phyloP scores from a whole-genome alignment of 2,888 invertebrate species.

The Ceriagrion tenellum region DNA sequence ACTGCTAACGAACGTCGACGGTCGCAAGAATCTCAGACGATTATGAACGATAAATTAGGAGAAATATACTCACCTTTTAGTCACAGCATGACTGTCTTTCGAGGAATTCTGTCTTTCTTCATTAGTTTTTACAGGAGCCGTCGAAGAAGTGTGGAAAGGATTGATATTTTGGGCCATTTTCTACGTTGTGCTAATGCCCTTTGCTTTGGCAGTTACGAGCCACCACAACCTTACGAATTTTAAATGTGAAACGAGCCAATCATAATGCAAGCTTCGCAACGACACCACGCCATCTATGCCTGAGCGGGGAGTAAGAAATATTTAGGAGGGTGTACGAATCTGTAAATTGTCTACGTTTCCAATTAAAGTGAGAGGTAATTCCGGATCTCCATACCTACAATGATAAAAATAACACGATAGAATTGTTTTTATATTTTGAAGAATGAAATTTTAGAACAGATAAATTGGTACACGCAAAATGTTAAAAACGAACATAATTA shows the following conservation, averaged over 20 bases:
- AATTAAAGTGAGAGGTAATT: too few species aligned
- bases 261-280: constrained; percentile 37
- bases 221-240: constrained; percentile 55
- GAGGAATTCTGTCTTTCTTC: constrained; percentile 87
- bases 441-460: too few species aligned
- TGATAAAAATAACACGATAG: too few species aligned
- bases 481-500: too few species aligned
- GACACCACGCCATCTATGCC: constrained; percentile 50
- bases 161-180: constrained; percentile 93
- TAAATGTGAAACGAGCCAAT: constrained; percentile 61
- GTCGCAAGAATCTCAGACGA: neutral
- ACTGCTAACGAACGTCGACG: neutral
- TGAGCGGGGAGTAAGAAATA: neutral
- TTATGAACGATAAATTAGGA: neutral
- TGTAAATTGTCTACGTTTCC: too few species aligned
- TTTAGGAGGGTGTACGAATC: too few species aligned
- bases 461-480: too few species aligned
- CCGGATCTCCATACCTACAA: too few species aligned
- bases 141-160: constrained; percentile 87
- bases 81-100: constrained; percentile 92
- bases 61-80: constrained; percentile 86
- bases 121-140: constrained; percentile 87
- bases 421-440: too few species aligned
- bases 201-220: constrained; percentile 68
- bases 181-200: constrained; percentile 71